Base-by-base conservation (phyloP, 1,140 invertebrate species). In the Portunus trituberculatus region DNA sequence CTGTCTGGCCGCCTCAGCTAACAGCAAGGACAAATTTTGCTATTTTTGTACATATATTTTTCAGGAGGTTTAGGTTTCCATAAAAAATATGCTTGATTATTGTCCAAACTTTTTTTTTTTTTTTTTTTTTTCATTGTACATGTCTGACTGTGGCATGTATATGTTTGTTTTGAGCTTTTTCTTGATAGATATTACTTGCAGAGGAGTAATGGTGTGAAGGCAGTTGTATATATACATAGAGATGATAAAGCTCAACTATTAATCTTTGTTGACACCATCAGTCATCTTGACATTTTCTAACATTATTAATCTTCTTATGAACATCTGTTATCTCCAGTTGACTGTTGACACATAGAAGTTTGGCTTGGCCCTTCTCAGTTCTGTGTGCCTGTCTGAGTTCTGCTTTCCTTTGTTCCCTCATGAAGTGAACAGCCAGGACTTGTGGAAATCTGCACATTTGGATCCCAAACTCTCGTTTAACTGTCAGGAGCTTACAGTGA, bases 41-140 rank as follows among this genome's bases (percentile, higher is more conserved):
- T n/a, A 76, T 25, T n/a, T n/a, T 76, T 76, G 67, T 76, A 76
- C n/a, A 76, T n/a, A 76, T 25, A 76, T 76, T 76, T 76, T 76
- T 39, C 25, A 76, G n/a, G 67, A 25, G 20, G n/a, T 76, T 76
- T 76, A 76, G 20, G 67, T n/a, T 76, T n/a, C 1, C 67, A 12
- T n/a, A 8, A 76, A 76, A n/a, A n/a, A n/a, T 76, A n/a, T 8
- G 10, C 12, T n/a, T 25, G 67, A 76, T n/a, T n/a, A 76, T 76
- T 59, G 20, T n/a, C 39, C 39, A 39, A 6, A 39, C 39, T 39
- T 1, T 39, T 39, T 39, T 39, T 39, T 39, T 39, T n/a, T 76
- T 20, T n/a, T 20, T 76, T 76, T 76, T 76, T 76, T 76, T 12
- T 2, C 52, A 59, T 2, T 59, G 16, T 59, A 59, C 16, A 20